These are phyloP conservation scores for Epsilonema sp. DNA, from an alignment of 2,888 invertebrate genomes.

Conservation along the genomic window DNA sequence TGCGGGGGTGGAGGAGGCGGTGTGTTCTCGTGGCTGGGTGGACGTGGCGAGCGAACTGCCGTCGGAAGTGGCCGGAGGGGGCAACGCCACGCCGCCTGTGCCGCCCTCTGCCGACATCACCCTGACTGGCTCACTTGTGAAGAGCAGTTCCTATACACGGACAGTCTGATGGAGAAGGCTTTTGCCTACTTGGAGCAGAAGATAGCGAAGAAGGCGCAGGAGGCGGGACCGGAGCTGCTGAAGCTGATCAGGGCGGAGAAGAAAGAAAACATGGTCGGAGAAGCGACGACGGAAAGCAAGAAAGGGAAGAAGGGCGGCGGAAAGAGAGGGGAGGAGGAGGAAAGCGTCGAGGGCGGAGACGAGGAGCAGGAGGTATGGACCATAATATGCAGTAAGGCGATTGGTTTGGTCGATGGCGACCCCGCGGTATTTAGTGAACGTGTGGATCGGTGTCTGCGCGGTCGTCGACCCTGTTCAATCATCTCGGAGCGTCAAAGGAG, in stretches of 20 bases:
- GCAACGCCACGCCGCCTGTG: not conserved
- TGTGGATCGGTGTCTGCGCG: no score
- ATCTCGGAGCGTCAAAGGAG: no score
- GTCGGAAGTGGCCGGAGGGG: not conserved
- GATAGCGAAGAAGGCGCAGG: slow-evolving; percentile 13
- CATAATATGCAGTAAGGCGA: no score
- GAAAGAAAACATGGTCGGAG: no score
- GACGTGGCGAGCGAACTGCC: not conserved
- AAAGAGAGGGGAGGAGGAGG: slow-evolving; percentile 16
- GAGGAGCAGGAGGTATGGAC: no score
- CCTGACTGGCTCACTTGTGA: not conserved
- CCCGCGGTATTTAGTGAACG: no score
- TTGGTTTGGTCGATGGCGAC: no score
- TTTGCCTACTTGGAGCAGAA: slow-evolving; percentile 11
- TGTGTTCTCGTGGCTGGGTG: not conserved
- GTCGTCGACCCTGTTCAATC: no score
- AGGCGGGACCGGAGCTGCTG: slow-evolving; percentile 13
- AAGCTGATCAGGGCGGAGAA: slow-evolving; percentile 9
- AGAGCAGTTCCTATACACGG: not conserved
- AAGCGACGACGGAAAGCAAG: slow-evolving; percentile 13
- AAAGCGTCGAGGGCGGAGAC: slow-evolving; percentile 9
- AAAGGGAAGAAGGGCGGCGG: slow-evolving; percentile 11
- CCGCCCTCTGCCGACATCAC: not conserved
- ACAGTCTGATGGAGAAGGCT: slow-evolving; percentile 12
- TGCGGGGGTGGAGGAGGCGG: not conserved